Evolutionary conservation across 2,888 invertebrate species (phyloP).

Genomic region (Anoncus sp.): DNA sequence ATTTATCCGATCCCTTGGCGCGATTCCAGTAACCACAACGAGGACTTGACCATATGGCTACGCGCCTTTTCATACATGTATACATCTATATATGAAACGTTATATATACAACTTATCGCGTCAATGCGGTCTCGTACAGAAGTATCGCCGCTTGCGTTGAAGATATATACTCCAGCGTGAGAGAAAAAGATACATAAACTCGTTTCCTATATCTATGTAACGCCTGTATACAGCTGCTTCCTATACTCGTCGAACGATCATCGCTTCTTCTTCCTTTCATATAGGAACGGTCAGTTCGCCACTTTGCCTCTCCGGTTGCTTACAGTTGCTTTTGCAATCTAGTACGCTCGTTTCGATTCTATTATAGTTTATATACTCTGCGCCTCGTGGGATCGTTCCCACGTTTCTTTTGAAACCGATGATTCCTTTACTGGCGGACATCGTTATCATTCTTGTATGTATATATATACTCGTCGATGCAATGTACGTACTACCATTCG

Average conservation of each 20-base stretch:
- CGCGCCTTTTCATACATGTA: conserved; percentile 24
- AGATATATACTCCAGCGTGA: conserved; percentile 26
- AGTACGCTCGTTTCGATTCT: conserved; percentile 28
- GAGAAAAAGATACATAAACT: conserved; percentile 41
- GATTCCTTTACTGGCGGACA: not conserved
- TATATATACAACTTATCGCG: conserved; percentile 25
- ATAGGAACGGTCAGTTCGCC: conserved; percentile 18
- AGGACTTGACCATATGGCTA: conserved; percentile 21
- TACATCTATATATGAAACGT: conserved; percentile 1
- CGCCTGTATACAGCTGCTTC: conserved; percentile 47
- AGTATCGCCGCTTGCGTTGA: conserved; percentile 39
- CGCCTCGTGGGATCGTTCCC: conserved; percentile 42
- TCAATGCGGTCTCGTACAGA: conserved; percentile 37
- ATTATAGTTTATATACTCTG: conserved; percentile 33
- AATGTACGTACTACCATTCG: conserved; percentile 10
- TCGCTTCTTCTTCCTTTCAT: conserved; percentile 31
- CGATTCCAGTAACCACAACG: conserved; percentile 43
- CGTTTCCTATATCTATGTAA: conserved; percentile 34
- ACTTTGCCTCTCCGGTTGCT: conserved; percentile 28
- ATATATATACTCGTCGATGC: not conserved
- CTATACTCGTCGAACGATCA: conserved; percentile 29
- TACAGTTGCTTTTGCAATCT: not conserved
- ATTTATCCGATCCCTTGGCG: conserved; percentile 44
- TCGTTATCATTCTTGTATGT: conserved; percentile 40
- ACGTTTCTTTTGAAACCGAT: conserved; percentile 44